phyloP scores from a whole-genome alignment of 2,888 invertebrate genomes.

The Athalia circularis region DNA sequence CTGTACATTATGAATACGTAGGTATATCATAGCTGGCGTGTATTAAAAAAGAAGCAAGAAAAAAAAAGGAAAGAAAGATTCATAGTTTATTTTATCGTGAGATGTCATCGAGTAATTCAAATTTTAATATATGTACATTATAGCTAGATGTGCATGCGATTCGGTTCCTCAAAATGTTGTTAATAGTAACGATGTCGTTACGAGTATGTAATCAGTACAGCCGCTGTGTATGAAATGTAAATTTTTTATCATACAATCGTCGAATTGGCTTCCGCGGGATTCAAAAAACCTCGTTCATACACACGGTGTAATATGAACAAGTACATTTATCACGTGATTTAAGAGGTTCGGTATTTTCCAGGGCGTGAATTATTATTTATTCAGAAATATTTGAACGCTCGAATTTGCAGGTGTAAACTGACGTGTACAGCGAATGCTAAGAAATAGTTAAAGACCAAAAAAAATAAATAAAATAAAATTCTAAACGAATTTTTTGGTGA shows the following conservation, averaged over 20 bases:
- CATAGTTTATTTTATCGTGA: background rate
- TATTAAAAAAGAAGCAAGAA: background rate
- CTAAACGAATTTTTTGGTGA: too few species aligned
- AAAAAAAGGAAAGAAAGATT: background rate
- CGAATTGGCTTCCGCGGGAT: constrained; percentile 6
- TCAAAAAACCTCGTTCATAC: background rate
- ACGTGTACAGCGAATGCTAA: too few species aligned
- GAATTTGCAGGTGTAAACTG: too few species aligned
- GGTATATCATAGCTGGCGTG: background rate
- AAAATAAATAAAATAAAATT: too few species aligned
- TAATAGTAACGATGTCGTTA: background rate
- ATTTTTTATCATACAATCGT: background rate
- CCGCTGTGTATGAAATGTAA: background rate
- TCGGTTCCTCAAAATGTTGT: background rate
- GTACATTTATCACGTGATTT: background rate
- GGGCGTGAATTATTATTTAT: too few species aligned
- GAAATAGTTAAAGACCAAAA: too few species aligned
- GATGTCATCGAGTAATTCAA: constrained; percentile 19
- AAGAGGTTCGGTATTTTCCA: too few species aligned
- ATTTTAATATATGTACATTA: background rate
- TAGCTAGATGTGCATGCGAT: background rate
- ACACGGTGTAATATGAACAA: background rate
- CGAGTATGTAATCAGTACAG: background rate
- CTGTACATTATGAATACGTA: background rate
- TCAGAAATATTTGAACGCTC: too few species aligned